Evolutionary conservation across 2,888 invertebrate species (phyloP).

Genomic region (Antheraea assamensis): DNA sequence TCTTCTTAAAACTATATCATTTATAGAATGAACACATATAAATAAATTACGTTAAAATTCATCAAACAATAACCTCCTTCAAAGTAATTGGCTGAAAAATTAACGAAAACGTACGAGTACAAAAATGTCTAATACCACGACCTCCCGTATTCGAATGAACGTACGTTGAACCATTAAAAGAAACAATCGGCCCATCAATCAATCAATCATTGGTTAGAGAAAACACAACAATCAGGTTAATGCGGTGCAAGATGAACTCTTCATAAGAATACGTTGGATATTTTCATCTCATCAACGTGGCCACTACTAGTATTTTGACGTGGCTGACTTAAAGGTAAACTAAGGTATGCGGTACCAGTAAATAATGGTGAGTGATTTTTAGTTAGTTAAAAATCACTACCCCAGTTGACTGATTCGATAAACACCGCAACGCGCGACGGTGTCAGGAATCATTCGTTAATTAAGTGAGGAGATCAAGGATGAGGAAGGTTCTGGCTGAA

Average conservation of each 20-base stretch:
- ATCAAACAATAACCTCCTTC: no score
- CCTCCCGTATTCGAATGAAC: constrained; percentile 26
- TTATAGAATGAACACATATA: no score
- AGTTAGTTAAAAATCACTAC: neutral
- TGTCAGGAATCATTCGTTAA: no score
- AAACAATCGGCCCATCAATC: constrained; percentile 28
- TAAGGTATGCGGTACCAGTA: neutral
- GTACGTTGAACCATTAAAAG: constrained; percentile 25
- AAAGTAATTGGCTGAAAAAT: no score
- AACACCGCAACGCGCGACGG: neutral
- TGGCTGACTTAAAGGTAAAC: constrained; percentile 20
- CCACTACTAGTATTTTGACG: constrained; percentile 25
- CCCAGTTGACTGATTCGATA: neutral
- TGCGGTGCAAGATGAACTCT: constrained; percentile 28
- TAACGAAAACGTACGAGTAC: neutral
- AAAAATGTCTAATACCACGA: constrained; percentile 21
- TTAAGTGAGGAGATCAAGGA: no score
- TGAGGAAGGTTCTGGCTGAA: no score
- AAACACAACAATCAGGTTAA: constrained; percentile 30
- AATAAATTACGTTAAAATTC: no score
- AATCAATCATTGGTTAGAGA: constrained; percentile 29
- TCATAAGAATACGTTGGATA: constrained; percentile 27
- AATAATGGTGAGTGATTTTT: neutral
- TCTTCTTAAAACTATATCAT: no score
- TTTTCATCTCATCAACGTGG: constrained; percentile 30